Evolutionary conservation across 2,113 vertebrate genomes (phyloP).

Genomic region (Rafetus swinhoei): DNA sequence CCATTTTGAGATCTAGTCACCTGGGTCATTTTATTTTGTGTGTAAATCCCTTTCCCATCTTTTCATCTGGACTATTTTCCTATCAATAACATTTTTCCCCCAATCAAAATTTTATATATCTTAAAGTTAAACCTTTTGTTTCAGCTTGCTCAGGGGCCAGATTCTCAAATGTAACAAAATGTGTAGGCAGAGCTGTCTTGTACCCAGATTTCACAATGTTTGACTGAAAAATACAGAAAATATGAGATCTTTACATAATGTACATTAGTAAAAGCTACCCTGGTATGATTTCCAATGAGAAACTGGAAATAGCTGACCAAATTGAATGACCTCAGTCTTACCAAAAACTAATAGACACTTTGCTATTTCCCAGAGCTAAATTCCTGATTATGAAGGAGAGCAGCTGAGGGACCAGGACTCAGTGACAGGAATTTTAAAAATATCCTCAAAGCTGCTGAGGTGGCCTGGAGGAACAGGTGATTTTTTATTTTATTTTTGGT

Average conservation of each 20-base stretch:
- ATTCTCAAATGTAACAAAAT: background rate
- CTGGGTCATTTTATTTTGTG: background rate
- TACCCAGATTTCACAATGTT: background rate
- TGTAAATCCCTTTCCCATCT: background rate
- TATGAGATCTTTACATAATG: background rate
- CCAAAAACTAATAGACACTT: background rate
- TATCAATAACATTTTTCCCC: background rate
- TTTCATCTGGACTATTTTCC: background rate
- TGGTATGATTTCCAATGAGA: background rate
- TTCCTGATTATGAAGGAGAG: background rate
- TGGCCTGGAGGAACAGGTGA: background rate
- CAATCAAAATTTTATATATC: background rate
- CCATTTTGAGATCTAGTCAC: background rate
- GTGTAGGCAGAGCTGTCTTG: background rate
- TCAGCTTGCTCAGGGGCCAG: background rate
- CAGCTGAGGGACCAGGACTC: background rate
- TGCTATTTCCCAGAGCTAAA: background rate
- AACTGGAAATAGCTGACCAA: background rate
- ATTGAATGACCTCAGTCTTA: background rate
- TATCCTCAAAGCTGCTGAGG: background rate
- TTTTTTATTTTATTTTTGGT: background rate
- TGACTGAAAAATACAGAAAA: background rate
- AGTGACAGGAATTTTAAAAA: background rate
- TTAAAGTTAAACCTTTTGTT: background rate
- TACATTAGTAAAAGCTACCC: background rate